Evolutionary conservation across 2,797 vertebrate species (phyloP).

Genomic region (Acrossocheilus wenchowensis): DNA sequence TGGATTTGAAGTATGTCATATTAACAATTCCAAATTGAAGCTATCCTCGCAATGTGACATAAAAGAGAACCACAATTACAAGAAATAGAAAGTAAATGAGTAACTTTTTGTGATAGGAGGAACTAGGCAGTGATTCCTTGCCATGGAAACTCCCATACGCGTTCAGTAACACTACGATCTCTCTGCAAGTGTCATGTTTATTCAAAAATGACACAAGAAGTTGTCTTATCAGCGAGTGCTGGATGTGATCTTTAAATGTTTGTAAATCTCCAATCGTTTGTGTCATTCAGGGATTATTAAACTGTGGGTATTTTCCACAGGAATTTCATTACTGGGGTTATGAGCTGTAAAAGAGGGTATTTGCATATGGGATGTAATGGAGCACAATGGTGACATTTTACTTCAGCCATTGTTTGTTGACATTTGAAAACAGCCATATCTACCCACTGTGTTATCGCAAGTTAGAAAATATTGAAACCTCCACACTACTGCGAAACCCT

Average conservation of each 20-base stretch:
- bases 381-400: constrained; percentile 47
- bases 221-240: background rate
- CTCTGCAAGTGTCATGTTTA: constrained; percentile 1
- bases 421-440: constrained; percentile 47
- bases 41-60: background rate
- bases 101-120: background rate
- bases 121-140: constrained; percentile 8
- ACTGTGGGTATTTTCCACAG: constrained; percentile 40
- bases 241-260: constrained; percentile 28
- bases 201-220: constrained; percentile 9
- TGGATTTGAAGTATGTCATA: background rate
- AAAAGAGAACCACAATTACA: constrained; percentile 18
- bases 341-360: constrained; percentile 26
- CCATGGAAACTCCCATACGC: constrained; percentile 18
- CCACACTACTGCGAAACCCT: background rate
- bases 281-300: constrained; percentile 35
- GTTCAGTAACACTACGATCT: background rate
- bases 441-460: constrained; percentile 18
- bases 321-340: constrained; percentile 39
- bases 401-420: constrained; percentile 45
- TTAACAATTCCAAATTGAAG: background rate
- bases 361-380: constrained; percentile 48
- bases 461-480: background rate
- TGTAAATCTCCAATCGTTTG: constrained; percentile 6
- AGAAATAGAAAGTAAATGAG: constrained; percentile 16